Evolutionary conservation across 2,797 vertebrate species (phyloP).

Genomic region (Heterohyrax brucei): DNA sequence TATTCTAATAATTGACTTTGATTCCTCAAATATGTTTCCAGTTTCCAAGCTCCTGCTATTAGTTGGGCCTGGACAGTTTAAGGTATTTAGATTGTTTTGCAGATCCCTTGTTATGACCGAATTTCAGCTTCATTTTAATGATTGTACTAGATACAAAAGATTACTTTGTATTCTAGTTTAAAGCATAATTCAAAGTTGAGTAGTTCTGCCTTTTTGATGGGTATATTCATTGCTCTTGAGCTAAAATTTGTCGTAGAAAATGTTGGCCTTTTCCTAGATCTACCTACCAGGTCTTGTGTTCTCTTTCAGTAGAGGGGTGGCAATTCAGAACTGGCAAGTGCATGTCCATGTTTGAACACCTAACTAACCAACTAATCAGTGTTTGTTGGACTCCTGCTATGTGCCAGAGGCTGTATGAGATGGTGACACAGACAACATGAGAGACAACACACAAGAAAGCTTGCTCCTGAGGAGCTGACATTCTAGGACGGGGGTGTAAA

Average conservation of each 20-base stretch:
- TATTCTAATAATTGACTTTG: conserved; percentile 48
- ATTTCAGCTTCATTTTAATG: conserved; percentile 51
- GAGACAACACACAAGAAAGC: not conserved
- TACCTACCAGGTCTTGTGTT: not conserved
- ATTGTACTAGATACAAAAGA: not conserved
- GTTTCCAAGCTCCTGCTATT: conserved; percentile 36
- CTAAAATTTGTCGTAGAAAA: conserved; percentile 44
- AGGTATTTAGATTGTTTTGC: conserved; percentile 55
- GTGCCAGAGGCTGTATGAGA: not conserved
- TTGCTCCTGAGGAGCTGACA: not conserved
- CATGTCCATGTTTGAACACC: not conserved
- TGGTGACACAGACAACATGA: not conserved
- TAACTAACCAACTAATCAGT: not conserved
- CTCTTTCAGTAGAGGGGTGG: not conserved
- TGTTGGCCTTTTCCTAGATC: not conserved
- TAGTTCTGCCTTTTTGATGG: not conserved
- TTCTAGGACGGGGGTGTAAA: not conserved
- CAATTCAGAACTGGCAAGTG: not conserved
- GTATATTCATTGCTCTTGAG: not conserved
- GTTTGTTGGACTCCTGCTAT: not conserved
- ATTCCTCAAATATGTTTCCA: not conserved
- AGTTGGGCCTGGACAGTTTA: conserved; percentile 1
- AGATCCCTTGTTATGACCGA: conserved; percentile 4
- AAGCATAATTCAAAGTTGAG: not conserved
- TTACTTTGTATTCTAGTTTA: conserved; percentile 34